A percentile compares a stretch with the other conserved stretches of the same genome.
phyloP scores from a whole-genome alignment of 92 coral and sea anemone species.

The Porites divaricata region DNA sequence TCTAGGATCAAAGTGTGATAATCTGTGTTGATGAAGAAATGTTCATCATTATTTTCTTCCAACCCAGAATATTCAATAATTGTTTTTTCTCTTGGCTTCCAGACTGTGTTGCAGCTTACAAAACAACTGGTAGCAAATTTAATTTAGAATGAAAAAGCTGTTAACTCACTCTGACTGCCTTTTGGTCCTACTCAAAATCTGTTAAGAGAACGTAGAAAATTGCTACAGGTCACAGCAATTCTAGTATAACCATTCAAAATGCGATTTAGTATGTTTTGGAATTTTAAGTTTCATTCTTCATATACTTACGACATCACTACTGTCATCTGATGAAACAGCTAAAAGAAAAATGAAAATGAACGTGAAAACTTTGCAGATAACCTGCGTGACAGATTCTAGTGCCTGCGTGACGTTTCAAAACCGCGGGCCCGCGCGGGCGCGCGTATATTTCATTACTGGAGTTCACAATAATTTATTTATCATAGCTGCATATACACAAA shows the following conservation, averaged over 20 bases:
- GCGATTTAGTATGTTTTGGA: background rate
- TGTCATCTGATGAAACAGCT: slow-evolving; percentile 21
- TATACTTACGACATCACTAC: slow-evolving; percentile 17
- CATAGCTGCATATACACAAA: too few species aligned
- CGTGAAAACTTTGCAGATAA: background rate
- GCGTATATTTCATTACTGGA: too few species aligned
- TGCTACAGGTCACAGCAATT: background rate
- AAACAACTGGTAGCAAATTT: background rate
- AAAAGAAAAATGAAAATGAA: background rate
- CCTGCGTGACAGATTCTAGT: too few species aligned
- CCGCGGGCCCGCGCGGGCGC: too few species aligned
- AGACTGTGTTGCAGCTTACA: background rate
- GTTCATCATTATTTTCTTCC: background rate
- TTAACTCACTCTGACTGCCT: slow-evolving; percentile 25
- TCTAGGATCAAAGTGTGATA: too few species aligned
- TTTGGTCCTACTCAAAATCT: slow-evolving; percentile 21
- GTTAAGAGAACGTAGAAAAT: background rate
- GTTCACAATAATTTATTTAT: too few species aligned
- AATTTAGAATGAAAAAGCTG: background rate
- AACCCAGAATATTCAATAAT: too few species aligned
- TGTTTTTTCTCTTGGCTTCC: too few species aligned
- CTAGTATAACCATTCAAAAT: too few species aligned
- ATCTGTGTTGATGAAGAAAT: too few species aligned
- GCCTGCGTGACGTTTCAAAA: too few species aligned
- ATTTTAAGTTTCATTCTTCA: background rate